phyloP scores from a whole-genome alignment of 2,888 invertebrate genomes.

The Octonoba sinensis region DNA sequence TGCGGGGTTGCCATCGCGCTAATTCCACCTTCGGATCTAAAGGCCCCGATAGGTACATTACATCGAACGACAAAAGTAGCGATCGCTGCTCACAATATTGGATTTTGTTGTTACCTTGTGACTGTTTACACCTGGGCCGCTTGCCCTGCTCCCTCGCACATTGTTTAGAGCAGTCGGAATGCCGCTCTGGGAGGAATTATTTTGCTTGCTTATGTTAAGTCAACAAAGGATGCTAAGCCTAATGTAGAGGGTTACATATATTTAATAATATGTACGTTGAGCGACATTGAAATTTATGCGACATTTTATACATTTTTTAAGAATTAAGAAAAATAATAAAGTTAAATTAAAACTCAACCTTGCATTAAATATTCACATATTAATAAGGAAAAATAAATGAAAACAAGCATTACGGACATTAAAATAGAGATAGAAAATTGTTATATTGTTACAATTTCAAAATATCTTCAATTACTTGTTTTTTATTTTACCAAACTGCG shows the following conservation, averaged over 20 bases:
- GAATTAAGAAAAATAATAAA: no score
- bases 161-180: slow-evolving; percentile 6
- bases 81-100: slow-evolving; percentile 52
- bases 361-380: no score
- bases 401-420: no score
- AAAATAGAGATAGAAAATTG: no score
- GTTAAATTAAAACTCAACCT: no score
- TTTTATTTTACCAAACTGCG: no score
- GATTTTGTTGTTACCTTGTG: slow-evolving; percentile 40
- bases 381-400: no score
- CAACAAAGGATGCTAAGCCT: slow-evolving; percentile 56
- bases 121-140: slow-evolving; percentile 30
- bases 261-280: slow-evolving; percentile 1
- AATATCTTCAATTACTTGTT: no score
- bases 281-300: no score
- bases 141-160: slow-evolving; percentile 14
- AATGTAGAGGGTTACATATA: slow-evolving; percentile 44
- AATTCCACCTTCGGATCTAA: slow-evolving; percentile 2
- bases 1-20: slow-evolving; percentile 40
- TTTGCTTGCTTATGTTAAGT: slow-evolving; percentile 5
- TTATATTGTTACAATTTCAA: no score
- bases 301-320: no score
- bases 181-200: slow-evolving; percentile 1
- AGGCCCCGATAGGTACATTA: slow-evolving; percentile 21
- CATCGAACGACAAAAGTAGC: slow-evolving; percentile 28